A percentile compares a stretch with the other conserved stretches of the same genome.
Conservation (phyloP, 2,113 vertebrate species). For the Gorsachius goisagi region DNA sequence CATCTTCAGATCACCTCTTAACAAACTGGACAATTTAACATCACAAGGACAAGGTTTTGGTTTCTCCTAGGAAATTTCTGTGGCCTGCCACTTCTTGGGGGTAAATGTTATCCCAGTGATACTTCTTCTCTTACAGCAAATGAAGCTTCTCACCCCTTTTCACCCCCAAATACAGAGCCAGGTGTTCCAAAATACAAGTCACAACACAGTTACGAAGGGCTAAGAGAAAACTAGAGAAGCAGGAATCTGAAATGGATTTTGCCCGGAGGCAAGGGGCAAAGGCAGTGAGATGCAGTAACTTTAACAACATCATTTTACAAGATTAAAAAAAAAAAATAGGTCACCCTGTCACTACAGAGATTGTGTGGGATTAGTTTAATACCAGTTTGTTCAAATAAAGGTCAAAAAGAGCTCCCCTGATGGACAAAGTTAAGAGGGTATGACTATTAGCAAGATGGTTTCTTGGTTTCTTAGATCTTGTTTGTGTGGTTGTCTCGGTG, state of each 20-base stretch:
- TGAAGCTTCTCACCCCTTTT: background rate
- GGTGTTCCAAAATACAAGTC: conserved; percentile 26
- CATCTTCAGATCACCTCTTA: background rate
- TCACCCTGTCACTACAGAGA: conserved; percentile 6
- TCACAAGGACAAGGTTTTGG: background rate
- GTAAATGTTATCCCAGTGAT: background rate
- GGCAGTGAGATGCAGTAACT: background rate
- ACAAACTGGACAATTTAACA: background rate
- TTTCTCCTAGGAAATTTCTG: background rate
- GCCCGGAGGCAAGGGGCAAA: conserved; percentile 9
- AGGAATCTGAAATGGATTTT: conserved; percentile 27
- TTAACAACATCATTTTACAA: conserved; percentile 22
- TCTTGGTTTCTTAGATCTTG: background rate
- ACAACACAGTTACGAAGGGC: background rate
- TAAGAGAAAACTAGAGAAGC: conserved; percentile 30
- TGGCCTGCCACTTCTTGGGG: background rate
- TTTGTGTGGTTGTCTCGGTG: background rate
- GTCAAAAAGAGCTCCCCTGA: background rate
- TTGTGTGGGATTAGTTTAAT: background rate
- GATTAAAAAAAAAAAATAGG: conserved; percentile 32
- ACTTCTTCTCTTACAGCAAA: background rate
- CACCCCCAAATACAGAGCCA: background rate
- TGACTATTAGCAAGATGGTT: background rate
- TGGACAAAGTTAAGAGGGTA: background rate
- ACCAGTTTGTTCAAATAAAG: background rate